Evolutionary conservation across 2,113 vertebrate species (phyloP).

Genomic region (Smithornis capensis): DNA sequence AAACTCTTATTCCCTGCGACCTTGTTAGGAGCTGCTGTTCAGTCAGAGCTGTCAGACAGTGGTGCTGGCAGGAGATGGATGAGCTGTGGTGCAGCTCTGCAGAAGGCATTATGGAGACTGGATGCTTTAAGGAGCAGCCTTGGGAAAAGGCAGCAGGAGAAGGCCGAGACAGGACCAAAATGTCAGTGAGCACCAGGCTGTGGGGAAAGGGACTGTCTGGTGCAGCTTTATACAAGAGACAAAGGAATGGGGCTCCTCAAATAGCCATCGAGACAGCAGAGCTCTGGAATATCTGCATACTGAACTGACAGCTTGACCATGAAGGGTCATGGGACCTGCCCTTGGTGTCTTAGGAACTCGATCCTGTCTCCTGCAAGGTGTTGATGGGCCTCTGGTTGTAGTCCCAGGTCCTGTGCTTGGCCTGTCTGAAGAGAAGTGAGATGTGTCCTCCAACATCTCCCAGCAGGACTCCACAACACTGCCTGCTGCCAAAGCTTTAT

Average conservation of each 20-base stretch:
- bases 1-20: not conserved
- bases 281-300: not conserved
- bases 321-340: no score
- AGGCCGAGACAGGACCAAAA: not conserved
- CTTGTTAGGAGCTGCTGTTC: slow-evolving; percentile 20
- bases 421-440: not conserved
- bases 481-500: not conserved
- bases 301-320: not conserved
- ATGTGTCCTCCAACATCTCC: not conserved
- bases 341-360: not conserved
- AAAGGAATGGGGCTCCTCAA: not conserved
- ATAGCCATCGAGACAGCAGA: not conserved
- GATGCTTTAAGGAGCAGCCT: not conserved
- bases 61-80: slow-evolving; percentile 8
- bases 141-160: not conserved
- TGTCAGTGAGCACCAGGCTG: not conserved
- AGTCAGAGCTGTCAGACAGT: not conserved
- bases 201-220: not conserved
- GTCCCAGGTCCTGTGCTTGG: no score
- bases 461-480: not conserved
- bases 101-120: not conserved
- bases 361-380: not conserved
- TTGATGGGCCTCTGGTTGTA: not conserved
- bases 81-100: not conserved
- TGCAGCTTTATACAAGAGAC: not conserved